phyloP scores from a whole-genome alignment of 2,888 invertebrate species.

The Eueremaeus valkanovi region DNA sequence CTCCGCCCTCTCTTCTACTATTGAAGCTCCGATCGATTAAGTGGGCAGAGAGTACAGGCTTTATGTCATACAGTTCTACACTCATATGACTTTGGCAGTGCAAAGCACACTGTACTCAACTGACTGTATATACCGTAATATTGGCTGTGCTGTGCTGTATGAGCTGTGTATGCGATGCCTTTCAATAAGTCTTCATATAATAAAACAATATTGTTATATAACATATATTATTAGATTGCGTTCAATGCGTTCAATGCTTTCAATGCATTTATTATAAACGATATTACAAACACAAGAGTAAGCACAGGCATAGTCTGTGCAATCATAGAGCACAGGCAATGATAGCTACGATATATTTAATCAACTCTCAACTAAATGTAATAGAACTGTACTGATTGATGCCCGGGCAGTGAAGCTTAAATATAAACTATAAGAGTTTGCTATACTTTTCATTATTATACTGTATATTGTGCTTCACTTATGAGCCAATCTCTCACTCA shows the following conservation, averaged over 20 bases:
- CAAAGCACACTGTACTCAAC: too few relatives aligned
- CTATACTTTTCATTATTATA: too few relatives aligned
- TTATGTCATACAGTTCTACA: slow-evolving; percentile 2
- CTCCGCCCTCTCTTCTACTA: not conserved
- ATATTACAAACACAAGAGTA: not conserved
- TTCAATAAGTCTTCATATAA: slow-evolving; percentile 17
- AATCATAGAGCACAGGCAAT: not conserved
- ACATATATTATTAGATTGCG: not conserved
- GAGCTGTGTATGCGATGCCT: too few relatives aligned
- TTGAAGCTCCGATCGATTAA: not conserved
- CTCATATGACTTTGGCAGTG: too few relatives aligned
- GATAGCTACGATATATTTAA: not conserved
- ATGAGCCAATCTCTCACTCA: not conserved
- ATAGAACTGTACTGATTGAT: too few relatives aligned
- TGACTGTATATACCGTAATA: not conserved
- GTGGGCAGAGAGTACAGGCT: not conserved
- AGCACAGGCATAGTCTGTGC: not conserved
- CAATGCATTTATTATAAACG: not conserved
- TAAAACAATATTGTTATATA: slow-evolving; percentile 14
- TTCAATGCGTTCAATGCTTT: not conserved
- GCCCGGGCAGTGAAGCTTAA: too few relatives aligned
- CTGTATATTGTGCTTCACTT: not conserved
- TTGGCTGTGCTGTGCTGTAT: too few relatives aligned
- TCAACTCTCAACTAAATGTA: too few relatives aligned
- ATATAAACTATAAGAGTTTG: too few relatives aligned